A percentile compares a stretch with the other conserved stretches of the same genome.
phyloP scores from a whole-genome alignment of 2,113 vertebrate species.

The Vireo altiloquus region DNA sequence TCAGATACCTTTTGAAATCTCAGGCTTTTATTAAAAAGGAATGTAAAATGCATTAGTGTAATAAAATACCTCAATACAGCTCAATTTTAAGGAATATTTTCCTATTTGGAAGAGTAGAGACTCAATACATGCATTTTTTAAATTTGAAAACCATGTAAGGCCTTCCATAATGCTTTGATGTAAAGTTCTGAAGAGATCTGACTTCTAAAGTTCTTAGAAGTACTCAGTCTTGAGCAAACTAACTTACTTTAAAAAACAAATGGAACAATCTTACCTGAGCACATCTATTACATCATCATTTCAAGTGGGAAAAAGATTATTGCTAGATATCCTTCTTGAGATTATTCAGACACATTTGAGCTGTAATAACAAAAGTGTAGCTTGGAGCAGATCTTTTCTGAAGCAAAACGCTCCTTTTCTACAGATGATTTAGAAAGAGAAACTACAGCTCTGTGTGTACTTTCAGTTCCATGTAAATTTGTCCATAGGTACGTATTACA shows the following conservation, averaged over 20 bases:
- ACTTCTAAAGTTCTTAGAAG: neutral
- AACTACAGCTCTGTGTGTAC: constrained; percentile 18
- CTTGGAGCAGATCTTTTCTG: neutral
- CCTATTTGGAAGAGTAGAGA: neutral
- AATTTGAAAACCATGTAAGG: neutral
- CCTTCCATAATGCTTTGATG: neutral
- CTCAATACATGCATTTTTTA: neutral
- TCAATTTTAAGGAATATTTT: neutral
- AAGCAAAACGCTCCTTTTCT: neutral
- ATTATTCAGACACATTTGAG: neutral
- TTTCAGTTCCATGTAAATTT: constrained; percentile 47
- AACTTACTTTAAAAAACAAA: neutral
- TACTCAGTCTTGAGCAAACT: neutral
- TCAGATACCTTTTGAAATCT: neutral
- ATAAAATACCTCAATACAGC: neutral
- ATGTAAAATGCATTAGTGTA: neutral
- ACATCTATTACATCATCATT: neutral
- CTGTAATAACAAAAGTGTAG: neutral
- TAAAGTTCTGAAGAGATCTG: neutral
- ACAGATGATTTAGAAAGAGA: neutral
- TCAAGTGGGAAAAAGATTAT: neutral
- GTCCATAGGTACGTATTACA: constrained; percentile 58
- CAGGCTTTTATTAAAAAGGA: neutral
- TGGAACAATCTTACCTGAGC: neutral
- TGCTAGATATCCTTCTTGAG: neutral